Evolutionary conservation across 2,888 invertebrate genomes (phyloP).

Genomic region (Peribatodes rhomboidaria): DNA sequence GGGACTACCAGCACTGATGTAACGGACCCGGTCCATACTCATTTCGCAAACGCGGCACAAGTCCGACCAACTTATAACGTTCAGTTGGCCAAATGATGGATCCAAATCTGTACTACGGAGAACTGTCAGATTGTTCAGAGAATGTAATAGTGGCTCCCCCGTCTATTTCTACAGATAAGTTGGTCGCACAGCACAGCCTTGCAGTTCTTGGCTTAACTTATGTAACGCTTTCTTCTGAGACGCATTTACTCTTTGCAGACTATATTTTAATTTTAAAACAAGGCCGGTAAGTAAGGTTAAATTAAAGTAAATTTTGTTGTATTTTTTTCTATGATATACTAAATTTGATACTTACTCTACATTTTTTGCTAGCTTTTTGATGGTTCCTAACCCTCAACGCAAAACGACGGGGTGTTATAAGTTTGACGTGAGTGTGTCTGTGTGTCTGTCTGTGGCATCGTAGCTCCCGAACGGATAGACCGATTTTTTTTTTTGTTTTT

Average conservation of each 20-base stretch:
- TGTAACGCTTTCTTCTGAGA: conserved; percentile 41
- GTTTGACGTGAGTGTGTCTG: too few species aligned
- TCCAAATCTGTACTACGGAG: not conserved
- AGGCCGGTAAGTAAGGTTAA: too few species aligned
- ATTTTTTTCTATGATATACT: too few species aligned
- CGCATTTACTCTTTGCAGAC: conserved; percentile 26
- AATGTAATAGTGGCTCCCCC: not conserved
- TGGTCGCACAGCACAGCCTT: conserved; percentile 11
- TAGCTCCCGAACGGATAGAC: too few species aligned
- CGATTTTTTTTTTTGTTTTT: too few species aligned
- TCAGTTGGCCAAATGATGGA: not conserved
- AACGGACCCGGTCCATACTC: conserved; percentile 45
- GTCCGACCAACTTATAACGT: not conserved
- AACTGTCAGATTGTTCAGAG: not conserved
- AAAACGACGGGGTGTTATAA: too few species aligned
- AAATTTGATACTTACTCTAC: too few species aligned
- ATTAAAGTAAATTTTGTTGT: too few species aligned
- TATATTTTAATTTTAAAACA: conserved; percentile 1
- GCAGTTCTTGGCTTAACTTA: conserved; percentile 35
- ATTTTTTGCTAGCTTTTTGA: too few species aligned
- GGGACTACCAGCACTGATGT: conserved; percentile 35
- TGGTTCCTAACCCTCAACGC: too few species aligned
- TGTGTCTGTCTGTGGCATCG: too few species aligned
- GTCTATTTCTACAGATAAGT: not conserved
- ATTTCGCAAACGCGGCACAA: conserved; percentile 44